These are phyloP conservation scores for Calephelis nemesis DNA, from an alignment of 1,140 invertebrate genomes.

Conservation along the genomic window DNA sequence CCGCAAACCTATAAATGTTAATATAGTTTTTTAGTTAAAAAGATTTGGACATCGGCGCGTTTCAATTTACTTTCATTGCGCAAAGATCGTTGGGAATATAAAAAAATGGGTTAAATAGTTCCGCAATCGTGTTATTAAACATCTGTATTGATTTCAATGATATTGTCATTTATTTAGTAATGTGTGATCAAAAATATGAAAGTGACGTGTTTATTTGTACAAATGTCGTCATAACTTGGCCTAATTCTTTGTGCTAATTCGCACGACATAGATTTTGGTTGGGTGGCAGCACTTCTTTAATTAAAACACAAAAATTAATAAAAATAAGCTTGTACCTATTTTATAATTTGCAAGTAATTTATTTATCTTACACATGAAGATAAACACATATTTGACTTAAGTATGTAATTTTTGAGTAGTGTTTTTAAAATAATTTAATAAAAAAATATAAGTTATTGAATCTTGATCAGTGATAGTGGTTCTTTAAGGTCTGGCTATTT, in stretches of 20 bases:
- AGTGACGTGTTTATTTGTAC: slow-evolving; percentile 11
- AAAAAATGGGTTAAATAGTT: slow-evolving; percentile 38
- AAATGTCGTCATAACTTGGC: slow-evolving; percentile 33
- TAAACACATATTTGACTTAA: no score
- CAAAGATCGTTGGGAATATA: slow-evolving; percentile 49
- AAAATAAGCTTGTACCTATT: slow-evolving; percentile 2
- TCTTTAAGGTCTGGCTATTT: no score
- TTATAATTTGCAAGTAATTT: no score
- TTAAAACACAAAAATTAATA: slow-evolving; percentile 17
- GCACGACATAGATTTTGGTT: slow-evolving; percentile 34
- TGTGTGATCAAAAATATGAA: not conserved
- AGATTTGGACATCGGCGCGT: slow-evolving; percentile 19
- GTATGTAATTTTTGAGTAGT: no score
- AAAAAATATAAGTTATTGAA: no score
- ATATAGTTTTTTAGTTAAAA: slow-evolving; percentile 40
- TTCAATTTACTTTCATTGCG: slow-evolving; percentile 47
- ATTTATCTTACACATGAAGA: no score
- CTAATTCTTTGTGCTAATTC: slow-evolving; percentile 38
- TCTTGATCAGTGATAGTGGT: no score
- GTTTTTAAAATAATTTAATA: no score
- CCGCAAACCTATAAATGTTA: not conserved
- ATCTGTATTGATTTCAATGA: not conserved
- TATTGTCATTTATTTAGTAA: not conserved
- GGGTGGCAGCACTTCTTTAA: slow-evolving; percentile 21
- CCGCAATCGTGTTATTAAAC: slow-evolving; percentile 1